Conservation (phyloP, 2,888 invertebrate species). For the Orthosia cruda region DNA sequence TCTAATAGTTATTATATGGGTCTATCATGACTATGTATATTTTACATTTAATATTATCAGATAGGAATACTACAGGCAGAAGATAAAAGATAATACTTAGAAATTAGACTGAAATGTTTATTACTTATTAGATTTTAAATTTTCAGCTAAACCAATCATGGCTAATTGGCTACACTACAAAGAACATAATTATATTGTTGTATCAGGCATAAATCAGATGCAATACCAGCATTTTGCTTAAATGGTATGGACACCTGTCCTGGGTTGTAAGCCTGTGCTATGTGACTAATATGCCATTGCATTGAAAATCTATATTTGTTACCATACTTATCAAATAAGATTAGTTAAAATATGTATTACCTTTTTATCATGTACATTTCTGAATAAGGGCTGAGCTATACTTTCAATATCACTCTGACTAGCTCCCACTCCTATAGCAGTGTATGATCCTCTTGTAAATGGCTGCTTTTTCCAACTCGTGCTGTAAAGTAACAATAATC, state of each 20-base stretch:
- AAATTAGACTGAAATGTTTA: constrained; percentile 1
- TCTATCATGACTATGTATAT: constrained; percentile 10
- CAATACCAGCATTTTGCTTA: not conserved
- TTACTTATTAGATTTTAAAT: not conserved
- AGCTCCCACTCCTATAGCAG: constrained; percentile 97
- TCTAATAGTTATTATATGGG: constrained; percentile 8
- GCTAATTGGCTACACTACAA: not conserved
- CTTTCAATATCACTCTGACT: constrained; percentile 97
- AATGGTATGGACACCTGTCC: not conserved
- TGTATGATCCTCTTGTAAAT: constrained; percentile 97
- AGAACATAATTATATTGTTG: not conserved
- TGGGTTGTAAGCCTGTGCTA: not conserved
- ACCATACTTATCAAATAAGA: not conserved
- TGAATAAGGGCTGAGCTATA: constrained; percentile 96
- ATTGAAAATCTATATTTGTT: not conserved
- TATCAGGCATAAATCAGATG: not conserved
- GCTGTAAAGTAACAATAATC: constrained; percentile 86
- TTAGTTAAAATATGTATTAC: constrained; percentile 78
- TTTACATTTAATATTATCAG: constrained; percentile 29
- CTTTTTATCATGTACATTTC: constrained; percentile 94
- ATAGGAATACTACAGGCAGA: constrained; percentile 17
- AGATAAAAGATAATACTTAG: constrained; percentile 13
- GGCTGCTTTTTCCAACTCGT: constrained; percentile 97
- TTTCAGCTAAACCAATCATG: not conserved
- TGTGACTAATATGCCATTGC: not conserved